Conservation (phyloP, 2,797 vertebrate genomes). For the Graptemys geographica region DNA sequence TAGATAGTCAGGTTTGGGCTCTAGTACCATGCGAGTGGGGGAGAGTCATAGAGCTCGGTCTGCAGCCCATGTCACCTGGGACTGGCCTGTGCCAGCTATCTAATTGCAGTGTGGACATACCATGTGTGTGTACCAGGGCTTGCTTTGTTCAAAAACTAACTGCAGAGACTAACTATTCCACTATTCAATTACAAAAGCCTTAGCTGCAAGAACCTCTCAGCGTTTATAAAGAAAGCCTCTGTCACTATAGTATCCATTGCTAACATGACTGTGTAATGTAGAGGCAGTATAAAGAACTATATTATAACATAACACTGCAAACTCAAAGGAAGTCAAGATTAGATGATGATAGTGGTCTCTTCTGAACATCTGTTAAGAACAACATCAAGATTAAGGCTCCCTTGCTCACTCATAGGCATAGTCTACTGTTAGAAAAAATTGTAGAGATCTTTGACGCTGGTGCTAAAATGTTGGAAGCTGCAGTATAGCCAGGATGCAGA, state of each 20-base stretch:
- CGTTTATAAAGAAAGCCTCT: neutral
- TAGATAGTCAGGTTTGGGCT: neutral
- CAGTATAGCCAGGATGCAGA: neutral
- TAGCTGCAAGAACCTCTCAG: neutral
- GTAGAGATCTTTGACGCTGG: neutral
- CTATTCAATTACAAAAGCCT: neutral
- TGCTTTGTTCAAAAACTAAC: neutral
- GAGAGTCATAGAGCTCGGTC: neutral
- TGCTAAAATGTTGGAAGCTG: neutral
- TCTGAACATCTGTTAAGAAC: neutral
- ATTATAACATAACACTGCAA: neutral
- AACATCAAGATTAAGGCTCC: neutral
- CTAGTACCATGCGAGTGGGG: neutral
- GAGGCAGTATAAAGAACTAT: neutral
- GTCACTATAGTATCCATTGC: no score
- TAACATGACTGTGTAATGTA: neutral
- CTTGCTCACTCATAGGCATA: neutral
- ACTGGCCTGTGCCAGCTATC: neutral
- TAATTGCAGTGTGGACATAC: neutral
- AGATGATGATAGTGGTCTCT: neutral
- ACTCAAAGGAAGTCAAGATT: neutral
- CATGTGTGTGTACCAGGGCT: neutral
- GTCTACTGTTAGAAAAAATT: neutral
- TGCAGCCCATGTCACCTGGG: neutral
- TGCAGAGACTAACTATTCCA: fast-evolving